These are phyloP conservation scores for Paramuricea clavata DNA, from an alignment of 92 coral and sea anemone genomes.

Conservation along the genomic window DNA sequence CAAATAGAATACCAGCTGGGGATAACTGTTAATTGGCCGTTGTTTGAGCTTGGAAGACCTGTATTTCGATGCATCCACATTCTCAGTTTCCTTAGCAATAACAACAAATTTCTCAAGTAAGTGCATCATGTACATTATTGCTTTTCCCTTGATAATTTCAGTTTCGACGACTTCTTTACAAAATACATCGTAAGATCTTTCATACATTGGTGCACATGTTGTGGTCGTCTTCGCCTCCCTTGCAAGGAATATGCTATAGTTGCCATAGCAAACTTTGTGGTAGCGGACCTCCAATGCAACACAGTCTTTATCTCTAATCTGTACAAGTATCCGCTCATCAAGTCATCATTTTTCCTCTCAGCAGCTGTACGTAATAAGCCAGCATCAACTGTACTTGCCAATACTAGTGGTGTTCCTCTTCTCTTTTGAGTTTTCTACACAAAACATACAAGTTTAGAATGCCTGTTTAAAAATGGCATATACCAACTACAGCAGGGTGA, in stretches of 20 bases:
- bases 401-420: too few species aligned
- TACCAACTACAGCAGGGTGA: too few species aligned
- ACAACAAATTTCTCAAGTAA: constrained; percentile 24
- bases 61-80: background rate
- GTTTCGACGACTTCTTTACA: constrained; percentile 42
- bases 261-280: constrained; percentile 48
- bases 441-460: too few species aligned
- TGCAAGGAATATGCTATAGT: constrained; percentile 36
- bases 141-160: constrained; percentile 38
- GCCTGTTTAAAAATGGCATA: too few species aligned
- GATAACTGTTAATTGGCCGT: background rate
- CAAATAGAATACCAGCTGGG: background rate
- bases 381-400: too few species aligned
- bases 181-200: constrained; percentile 41
- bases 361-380: background rate
- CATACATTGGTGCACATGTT: constrained; percentile 18
- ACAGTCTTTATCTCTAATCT: constrained; percentile 50
- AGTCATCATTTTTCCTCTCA: constrained; percentile 36
- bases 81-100: background rate
- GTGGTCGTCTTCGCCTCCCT: background rate
- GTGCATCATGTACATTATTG: constrained; percentile 32
- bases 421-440: too few species aligned
- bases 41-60: background rate
- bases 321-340: constrained; percentile 44
- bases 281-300: constrained; percentile 39